phyloP scores from a whole-genome alignment of 2,797 vertebrate genomes.

The Malurus leucopterus region DNA sequence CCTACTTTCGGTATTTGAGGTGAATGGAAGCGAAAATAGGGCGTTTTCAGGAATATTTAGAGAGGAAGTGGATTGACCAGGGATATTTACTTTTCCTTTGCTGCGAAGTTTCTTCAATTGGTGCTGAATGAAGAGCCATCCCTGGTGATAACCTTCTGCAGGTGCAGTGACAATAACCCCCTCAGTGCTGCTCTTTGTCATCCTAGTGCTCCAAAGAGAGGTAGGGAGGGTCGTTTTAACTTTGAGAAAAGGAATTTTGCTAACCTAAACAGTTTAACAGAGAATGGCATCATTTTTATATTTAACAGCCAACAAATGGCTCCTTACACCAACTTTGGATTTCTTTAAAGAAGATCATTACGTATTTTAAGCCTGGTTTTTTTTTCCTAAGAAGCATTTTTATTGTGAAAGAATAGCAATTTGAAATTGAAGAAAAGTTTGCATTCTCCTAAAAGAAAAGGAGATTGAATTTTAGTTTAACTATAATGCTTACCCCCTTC shows the following conservation, averaged over 20 bases:
- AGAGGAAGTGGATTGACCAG: background rate
- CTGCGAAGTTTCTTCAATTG: background rate
- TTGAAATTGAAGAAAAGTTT: background rate
- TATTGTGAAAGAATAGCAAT: background rate
- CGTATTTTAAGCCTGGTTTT: background rate
- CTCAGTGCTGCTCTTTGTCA: background rate
- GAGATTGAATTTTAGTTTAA: background rate
- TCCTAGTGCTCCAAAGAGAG: background rate
- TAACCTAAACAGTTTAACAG: background rate
- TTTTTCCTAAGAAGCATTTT: background rate
- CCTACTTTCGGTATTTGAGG: background rate
- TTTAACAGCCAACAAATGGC: background rate
- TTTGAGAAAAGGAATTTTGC: background rate
- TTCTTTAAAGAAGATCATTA: background rate
- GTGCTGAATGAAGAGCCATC: background rate
- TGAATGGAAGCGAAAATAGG: background rate
- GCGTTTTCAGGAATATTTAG: background rate
- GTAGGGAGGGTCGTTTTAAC: background rate
- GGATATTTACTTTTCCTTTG: background rate
- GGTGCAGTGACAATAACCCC: background rate
- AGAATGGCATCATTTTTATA: background rate
- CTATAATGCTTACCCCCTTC: fast-evolving
- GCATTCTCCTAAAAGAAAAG: background rate
- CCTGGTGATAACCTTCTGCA: background rate
- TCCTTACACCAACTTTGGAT: background rate